Evolutionary conservation across 2,888 invertebrate species (phyloP).

Genomic region (Drosophila atroscutellata): DNA sequence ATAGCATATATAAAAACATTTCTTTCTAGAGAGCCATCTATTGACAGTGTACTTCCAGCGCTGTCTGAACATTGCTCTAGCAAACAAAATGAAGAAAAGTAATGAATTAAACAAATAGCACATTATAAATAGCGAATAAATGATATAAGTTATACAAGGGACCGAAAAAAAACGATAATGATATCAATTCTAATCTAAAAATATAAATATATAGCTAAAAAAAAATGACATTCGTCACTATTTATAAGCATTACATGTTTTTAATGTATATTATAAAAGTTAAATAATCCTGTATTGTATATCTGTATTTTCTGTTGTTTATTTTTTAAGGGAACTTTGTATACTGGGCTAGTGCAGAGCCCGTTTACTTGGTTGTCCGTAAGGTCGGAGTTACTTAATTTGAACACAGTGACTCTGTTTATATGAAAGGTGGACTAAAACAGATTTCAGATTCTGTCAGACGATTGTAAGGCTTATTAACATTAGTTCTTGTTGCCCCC

Average conservation of each 20-base stretch:
- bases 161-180: slow-evolving; percentile 19
- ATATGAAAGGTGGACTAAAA: background rate
- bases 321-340: background rate
- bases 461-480: background rate
- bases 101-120: slow-evolving; percentile 27
- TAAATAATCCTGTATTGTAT: background rate
- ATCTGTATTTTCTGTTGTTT: background rate
- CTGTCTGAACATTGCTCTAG: slow-evolving; percentile 85
- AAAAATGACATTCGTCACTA: background rate
- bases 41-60: slow-evolving; percentile 86
- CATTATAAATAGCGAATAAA: slow-evolving; percentile 8
- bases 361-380: background rate
- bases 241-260: slow-evolving; percentile 3
- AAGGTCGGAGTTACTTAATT: background rate
- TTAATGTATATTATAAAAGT: background rate
- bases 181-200: slow-evolving; percentile 5
- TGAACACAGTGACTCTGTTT: background rate
- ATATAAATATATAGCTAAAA: background rate
- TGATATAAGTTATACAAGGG: slow-evolving; percentile 16
- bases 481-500: background rate
- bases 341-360: slow-evolving; percentile 3
- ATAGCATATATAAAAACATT: background rate
- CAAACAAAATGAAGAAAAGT: slow-evolving; percentile 58
- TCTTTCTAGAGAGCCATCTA: slow-evolving; percentile 85
- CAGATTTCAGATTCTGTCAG: background rate